Percentiles rank a stretch among this genome's conserved stretches.
These are phyloP conservation scores for Mystacornis crossleyi DNA, from an alignment of 2,113 vertebrate genomes.

Conservation along the genomic window DNA sequence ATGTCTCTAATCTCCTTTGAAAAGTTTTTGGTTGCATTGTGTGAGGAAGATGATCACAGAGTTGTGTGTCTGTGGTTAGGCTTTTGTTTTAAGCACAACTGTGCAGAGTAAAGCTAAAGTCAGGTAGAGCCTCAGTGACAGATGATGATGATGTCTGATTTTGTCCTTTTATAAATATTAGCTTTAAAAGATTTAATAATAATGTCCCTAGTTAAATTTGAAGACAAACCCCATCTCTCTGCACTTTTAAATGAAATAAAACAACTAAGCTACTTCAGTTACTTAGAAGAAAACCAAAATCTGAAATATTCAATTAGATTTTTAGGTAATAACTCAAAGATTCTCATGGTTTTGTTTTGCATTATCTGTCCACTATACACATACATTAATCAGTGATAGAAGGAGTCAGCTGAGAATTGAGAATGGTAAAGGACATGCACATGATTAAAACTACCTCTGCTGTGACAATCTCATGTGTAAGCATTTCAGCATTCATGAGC, in stretches of 20 bases:
- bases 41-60: background rate
- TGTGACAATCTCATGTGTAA: background rate
- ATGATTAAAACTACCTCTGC: background rate
- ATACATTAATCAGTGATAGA: background rate
- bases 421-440: background rate
- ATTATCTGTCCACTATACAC: background rate
- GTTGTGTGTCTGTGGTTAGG: background rate
- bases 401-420: background rate
- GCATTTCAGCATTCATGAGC: background rate
- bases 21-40: background rate
- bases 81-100: background rate
- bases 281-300: background rate
- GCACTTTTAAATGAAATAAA: background rate
- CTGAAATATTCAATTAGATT: background rate
- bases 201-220: background rate
- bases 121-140: background rate
- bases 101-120: background rate
- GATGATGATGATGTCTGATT: background rate
- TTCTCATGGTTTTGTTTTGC: background rate
- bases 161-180: background rate
- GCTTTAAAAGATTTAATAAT: background rate
- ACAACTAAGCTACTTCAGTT: background rate
- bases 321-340: background rate
- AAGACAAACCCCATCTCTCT: background rate
- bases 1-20: background rate